Percentiles rank a stretch among this genome's conserved stretches.
These are phyloP conservation scores for Bolinopsis microptera DNA, from an alignment of 37 sponge, comb jelly and placozoan genomes.

Conservation along the genomic window DNA sequence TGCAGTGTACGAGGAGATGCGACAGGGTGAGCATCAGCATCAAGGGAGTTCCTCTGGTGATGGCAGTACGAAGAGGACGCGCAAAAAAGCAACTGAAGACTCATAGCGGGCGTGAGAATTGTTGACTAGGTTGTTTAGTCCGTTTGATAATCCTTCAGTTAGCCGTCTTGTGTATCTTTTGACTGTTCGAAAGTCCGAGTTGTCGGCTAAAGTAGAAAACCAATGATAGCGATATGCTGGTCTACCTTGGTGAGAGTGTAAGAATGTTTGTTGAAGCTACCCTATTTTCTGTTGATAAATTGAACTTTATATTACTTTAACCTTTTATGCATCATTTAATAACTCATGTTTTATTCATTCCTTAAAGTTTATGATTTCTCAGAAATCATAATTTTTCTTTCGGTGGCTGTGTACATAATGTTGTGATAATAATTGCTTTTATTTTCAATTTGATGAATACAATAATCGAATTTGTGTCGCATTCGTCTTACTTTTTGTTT, in stretches of 20 bases:
- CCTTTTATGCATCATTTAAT: neutral
- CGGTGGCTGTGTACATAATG: neutral
- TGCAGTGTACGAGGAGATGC: constrained; percentile 38
- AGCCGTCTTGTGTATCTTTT: too few species aligned
- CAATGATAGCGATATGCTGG: too few species aligned
- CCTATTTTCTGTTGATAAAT: too few species aligned
- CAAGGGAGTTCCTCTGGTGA: neutral
- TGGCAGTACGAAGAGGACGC: neutral
- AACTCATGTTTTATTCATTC: neutral
- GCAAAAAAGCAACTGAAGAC: constrained; percentile 33
- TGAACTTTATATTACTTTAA: neutral
- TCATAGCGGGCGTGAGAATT: neutral
- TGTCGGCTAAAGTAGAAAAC: too few species aligned
- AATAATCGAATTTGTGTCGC: constrained; percentile 18
- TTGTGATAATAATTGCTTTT: constrained; percentile 4
- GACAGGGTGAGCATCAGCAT: constrained; percentile 21
- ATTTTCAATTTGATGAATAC: neutral
- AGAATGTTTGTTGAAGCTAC: too few species aligned
- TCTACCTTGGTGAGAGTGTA: too few species aligned
- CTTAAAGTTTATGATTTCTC: neutral
- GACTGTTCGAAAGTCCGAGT: too few species aligned
- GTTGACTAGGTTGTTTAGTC: too few species aligned
- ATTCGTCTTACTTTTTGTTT: neutral
- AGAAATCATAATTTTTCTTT: neutral
- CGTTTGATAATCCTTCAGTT: too few species aligned